A percentile compares a stretch with the other conserved stretches of the same genome.
Conservation (phyloP, 2,888 invertebrate species). For the Spilarctia lutea region DNA sequence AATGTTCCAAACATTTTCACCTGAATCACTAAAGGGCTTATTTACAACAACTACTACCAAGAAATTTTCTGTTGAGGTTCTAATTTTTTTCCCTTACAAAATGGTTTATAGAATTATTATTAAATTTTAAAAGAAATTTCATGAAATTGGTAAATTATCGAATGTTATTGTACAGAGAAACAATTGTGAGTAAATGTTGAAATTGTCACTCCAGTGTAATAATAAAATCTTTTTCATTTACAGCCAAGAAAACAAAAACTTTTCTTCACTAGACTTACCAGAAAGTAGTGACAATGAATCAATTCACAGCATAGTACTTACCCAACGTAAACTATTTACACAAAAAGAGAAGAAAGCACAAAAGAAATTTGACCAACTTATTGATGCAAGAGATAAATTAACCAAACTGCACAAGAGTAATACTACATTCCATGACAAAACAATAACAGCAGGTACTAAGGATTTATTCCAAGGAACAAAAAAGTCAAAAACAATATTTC, state of each 20-base stretch:
- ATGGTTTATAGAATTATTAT: background rate
- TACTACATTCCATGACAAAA: conserved; percentile 57
- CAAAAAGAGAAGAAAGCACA: conserved; percentile 66
- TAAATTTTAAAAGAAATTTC: background rate
- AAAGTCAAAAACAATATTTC: conserved; percentile 66
- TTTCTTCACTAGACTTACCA: conserved; percentile 67
- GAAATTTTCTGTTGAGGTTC: background rate
- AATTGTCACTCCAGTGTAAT: background rate
- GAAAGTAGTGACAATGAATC: conserved; percentile 80
- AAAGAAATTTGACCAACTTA: conserved; percentile 62
- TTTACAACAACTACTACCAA: background rate
- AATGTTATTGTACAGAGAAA: background rate
- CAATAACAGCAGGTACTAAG: conserved; percentile 61
- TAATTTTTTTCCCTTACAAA: background rate
- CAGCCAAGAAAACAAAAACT: conserved; percentile 72
- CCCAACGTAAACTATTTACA: conserved; percentile 72
- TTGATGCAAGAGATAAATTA: conserved; percentile 63
- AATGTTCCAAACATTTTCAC: no score
- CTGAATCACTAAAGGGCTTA: background rate
- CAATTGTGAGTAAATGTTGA: background rate
- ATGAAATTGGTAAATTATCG: background rate
- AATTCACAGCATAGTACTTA: conserved; percentile 75
- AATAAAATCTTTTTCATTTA: conserved; percentile 37
- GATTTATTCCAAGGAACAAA: conserved; percentile 65
- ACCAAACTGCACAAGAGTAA: conserved; percentile 61